Percentiles rank a stretch among this genome's conserved stretches.
phyloP scores from a whole-genome alignment of 2,113 vertebrate species.

The Rousettus leschenaultii region DNA sequence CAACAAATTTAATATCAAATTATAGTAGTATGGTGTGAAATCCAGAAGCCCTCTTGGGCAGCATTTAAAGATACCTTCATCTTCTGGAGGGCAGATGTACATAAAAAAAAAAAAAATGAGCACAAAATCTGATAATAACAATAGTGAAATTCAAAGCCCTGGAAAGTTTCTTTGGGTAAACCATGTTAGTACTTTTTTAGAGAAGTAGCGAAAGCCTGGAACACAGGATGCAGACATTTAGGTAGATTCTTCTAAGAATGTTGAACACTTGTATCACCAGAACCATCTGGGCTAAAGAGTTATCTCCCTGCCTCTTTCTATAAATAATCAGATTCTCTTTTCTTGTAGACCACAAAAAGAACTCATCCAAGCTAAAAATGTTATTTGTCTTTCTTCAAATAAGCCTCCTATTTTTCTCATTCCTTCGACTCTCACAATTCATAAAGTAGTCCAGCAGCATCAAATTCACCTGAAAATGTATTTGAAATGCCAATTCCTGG shows the following conservation, averaged over 20 bases:
- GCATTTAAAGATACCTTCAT: not conserved
- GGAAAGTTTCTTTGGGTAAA: not conserved
- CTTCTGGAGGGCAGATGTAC: not conserved
- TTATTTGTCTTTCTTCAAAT: not conserved
- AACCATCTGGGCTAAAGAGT: not conserved
- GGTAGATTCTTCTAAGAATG: not conserved
- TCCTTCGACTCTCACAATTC: not conserved
- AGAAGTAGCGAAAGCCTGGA: not conserved
- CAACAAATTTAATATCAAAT: not conserved
- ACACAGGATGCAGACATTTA: not conserved
- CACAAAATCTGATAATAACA: not conserved
- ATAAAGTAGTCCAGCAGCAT: not conserved
- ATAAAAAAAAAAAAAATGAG: not conserved
- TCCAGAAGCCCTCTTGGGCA: not conserved
- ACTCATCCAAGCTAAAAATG: not conserved
- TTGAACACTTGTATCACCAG: not conserved
- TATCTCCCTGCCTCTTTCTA: not conserved
- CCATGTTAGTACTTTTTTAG: not conserved
- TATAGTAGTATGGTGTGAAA: not conserved
- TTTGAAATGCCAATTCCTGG: not conserved
- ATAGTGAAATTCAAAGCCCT: not conserved
- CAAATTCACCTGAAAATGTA: not conserved
- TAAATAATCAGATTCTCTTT: not conserved
- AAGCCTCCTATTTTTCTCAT: accelerated
- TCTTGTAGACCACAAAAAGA: not conserved